phyloP scores from a whole-genome alignment of 2,888 invertebrate genomes.

The Volucella inflata region DNA sequence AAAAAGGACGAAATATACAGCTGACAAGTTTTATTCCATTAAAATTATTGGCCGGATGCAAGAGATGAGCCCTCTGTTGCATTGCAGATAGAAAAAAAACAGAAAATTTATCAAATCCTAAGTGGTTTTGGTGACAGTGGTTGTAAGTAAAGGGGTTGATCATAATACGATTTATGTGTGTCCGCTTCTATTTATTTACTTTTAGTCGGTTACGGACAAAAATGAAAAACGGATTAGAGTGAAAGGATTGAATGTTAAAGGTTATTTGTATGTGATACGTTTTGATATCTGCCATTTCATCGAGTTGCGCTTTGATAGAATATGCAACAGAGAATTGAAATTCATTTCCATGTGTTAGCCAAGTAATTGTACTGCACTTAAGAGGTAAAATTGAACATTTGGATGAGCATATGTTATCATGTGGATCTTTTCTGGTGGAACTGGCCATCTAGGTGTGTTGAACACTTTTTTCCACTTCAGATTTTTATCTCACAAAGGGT shows the following conservation, averaged over 20 bases:
- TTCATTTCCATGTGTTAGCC: constrained; percentile 19
- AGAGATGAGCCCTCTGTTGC: constrained; percentile 17
- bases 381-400: too few relatives aligned
- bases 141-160: constrained; percentile 49
- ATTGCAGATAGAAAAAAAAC: constrained; percentile 30
- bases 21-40: constrained; percentile 77
- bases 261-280: constrained; percentile 56
- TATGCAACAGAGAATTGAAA: constrained; percentile 47
- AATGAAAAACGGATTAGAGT: constrained; percentile 37
- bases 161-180: constrained; percentile 13
- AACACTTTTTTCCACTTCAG: too few relatives aligned
- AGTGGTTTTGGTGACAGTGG: constrained; percentile 27
- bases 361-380: too few relatives aligned
- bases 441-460: too few relatives aligned
- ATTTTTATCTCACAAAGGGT: too few relatives aligned
- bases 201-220: constrained; percentile 19
- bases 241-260: constrained; percentile 63
- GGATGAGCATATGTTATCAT: too few relatives aligned
- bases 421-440: too few relatives aligned
- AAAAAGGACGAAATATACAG: constrained; percentile 70
- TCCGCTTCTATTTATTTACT: constrained; percentile 44
- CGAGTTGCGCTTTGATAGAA: constrained; percentile 42
- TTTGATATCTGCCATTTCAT: constrained; percentile 34
- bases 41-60: constrained; percentile 66
- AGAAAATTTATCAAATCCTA: constrained; percentile 46